These are phyloP conservation scores for Phaedon cochleariae DNA, from an alignment of 2,888 invertebrate species.

Conservation along the genomic window DNA sequence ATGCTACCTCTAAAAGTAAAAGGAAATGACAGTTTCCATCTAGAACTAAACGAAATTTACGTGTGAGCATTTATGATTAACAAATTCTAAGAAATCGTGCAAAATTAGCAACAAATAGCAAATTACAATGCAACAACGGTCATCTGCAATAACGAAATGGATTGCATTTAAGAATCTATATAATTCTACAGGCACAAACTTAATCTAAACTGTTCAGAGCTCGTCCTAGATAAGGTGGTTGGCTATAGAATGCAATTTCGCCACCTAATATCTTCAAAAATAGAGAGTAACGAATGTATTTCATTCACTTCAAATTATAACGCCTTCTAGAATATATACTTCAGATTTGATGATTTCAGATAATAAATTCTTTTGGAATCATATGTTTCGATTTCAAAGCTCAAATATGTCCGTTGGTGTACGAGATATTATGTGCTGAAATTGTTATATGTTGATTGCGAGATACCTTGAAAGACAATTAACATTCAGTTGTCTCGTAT, in stretches of 20 bases:
- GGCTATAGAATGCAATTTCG: neutral
- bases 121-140: neutral
- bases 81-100: neutral
- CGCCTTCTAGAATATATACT: too few species aligned
- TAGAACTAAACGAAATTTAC: neutral
- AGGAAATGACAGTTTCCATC: neutral
- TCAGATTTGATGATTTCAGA: too few species aligned
- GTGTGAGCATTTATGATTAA: neutral
- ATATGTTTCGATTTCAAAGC: too few species aligned
- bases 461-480: too few species aligned
- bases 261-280: neutral
- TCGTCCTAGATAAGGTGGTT: neutral
- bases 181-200: neutral
- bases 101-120: neutral
- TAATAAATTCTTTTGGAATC: too few species aligned
- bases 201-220: neutral
- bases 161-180: neutral
- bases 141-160: neutral
- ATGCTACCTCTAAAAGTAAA: neutral
- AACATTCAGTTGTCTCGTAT: too few species aligned
- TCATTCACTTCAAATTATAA: too few species aligned
- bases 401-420: too few species aligned
- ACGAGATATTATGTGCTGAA: too few species aligned
- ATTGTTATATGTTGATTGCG: too few species aligned
- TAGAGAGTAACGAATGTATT: neutral